These are phyloP conservation scores for Philereme vetulata DNA, from an alignment of 2,888 invertebrate genomes.

Conservation along the genomic window DNA sequence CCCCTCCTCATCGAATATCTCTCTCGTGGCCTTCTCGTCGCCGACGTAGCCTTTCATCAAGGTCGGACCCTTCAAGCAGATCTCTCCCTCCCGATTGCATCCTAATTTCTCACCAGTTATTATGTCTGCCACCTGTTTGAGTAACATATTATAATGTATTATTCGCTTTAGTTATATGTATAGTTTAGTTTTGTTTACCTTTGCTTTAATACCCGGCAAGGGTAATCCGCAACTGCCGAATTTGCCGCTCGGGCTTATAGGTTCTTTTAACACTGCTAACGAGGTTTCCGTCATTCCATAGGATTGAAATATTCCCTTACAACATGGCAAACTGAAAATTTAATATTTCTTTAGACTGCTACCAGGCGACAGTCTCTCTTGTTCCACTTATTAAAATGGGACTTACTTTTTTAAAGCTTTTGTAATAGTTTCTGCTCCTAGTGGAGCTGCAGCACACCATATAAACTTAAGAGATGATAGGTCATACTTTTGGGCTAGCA, in stretches of 20 bases:
- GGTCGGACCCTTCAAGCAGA: constrained; percentile 60
- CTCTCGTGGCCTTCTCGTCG: constrained; percentile 51
- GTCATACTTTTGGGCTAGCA: constrained; percentile 58
- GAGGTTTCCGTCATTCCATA: constrained; percentile 71
- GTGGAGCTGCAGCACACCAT: constrained; percentile 66
- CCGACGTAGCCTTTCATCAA: constrained; percentile 64
- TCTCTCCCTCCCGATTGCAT: constrained; percentile 56
- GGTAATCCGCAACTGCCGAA: constrained; percentile 44
- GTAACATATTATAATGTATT: neutral
- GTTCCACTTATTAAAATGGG: too few species aligned
- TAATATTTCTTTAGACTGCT: neutral
- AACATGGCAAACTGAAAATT: constrained; percentile 56
- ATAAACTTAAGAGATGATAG: constrained; percentile 54
- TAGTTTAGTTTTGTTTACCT: constrained; percentile 39
- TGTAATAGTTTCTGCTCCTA: constrained; percentile 54
- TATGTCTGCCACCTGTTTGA: constrained; percentile 66
- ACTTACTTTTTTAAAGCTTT: constrained; percentile 56
- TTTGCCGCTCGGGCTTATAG: constrained; percentile 30
- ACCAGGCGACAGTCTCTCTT: too few species aligned
- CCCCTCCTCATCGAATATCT: constrained; percentile 59
- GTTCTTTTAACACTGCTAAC: constrained; percentile 53
- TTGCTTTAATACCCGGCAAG: constrained; percentile 38
- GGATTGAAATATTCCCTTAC: constrained; percentile 58
- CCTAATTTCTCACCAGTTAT: constrained; percentile 54
- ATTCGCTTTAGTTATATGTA: too few species aligned